A percentile compares a stretch with the other conserved stretches of the same genome.
Conservation (phyloP, 1,140 invertebrate genomes). For the Bradysia coprophila region DNA sequence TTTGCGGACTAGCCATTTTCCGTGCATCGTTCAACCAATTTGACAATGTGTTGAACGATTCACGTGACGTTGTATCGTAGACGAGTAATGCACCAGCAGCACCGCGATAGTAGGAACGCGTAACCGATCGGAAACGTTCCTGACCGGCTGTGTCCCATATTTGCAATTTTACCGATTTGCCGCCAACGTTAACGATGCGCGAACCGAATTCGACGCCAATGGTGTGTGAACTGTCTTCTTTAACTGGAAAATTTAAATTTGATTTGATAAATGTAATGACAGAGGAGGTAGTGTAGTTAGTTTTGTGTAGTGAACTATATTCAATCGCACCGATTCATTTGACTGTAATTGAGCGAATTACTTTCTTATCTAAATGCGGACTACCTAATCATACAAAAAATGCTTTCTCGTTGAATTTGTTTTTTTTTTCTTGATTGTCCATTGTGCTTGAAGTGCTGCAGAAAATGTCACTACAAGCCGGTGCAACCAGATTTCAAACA, state of each 20-base stretch:
- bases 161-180: constrained; percentile 66
- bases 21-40: constrained; percentile 74
- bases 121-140: constrained; percentile 47
- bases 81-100: constrained; percentile 64
- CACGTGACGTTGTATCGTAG: constrained; percentile 62
- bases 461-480: too few species aligned
- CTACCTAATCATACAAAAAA: too few species aligned
- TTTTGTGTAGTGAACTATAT: neutral
- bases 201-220: constrained; percentile 76
- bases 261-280: too few species aligned
- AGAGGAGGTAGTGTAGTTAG: neutral
- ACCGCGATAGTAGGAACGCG: constrained; percentile 61
- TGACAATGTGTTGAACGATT: constrained; percentile 61
- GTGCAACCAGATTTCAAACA: too few species aligned
- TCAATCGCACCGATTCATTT: neutral
- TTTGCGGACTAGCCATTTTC: constrained; percentile 71
- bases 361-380: too few species aligned
- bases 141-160: constrained; percentile 48
- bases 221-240: constrained; percentile 63
- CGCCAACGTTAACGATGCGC: constrained; percentile 65
- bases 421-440: too few species aligned
- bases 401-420: too few species aligned
- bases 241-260: constrained; percentile 43
- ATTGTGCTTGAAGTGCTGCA: too few species aligned
- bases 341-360: neutral